phyloP scores from a whole-genome alignment of 2,888 invertebrate genomes.

The Parnassius smintheus region DNA sequence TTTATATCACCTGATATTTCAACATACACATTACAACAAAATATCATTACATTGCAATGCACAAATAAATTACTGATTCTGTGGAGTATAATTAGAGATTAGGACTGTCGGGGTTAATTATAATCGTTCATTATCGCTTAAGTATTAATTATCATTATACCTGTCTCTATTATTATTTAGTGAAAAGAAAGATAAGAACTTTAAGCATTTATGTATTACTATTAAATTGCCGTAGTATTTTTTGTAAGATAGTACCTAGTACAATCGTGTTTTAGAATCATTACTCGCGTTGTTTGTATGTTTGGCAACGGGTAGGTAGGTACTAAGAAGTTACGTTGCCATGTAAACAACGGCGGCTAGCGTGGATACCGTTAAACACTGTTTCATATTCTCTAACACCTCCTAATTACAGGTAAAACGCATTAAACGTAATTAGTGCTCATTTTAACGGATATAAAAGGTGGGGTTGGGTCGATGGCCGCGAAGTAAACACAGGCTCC shows the following conservation, averaged over 20 bases:
- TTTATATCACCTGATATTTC: too few relatives aligned
- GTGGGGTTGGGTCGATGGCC: constrained; percentile 58
- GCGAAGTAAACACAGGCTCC: constrained; percentile 51
- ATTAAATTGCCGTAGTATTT: too few relatives aligned
- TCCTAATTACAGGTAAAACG: constrained; percentile 77
- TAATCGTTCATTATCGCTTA: too few relatives aligned
- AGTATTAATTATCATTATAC: too few relatives aligned
- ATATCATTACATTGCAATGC: too few relatives aligned
- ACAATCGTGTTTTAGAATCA: neutral
- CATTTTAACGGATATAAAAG: constrained; percentile 68
- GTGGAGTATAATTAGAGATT: too few relatives aligned
- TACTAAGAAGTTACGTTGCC: neutral
- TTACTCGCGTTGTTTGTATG: constrained; percentile 4
- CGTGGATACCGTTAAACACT: constrained; percentile 53
- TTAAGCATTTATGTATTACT: too few relatives aligned
- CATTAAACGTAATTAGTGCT: constrained; percentile 75
- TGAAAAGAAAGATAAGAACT: too few relatives aligned
- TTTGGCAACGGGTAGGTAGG: neutral
- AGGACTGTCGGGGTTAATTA: too few relatives aligned
- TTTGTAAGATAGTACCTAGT: neutral
- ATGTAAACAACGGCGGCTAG: neutral
- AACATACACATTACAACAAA: too few relatives aligned
- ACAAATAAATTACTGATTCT: too few relatives aligned
- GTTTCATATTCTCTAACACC: constrained; percentile 73
- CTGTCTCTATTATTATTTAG: too few relatives aligned